Percentiles rank a stretch among this genome's conserved stretches.
Conservation (phyloP, 2,113 vertebrate species). For the Scomber japonicus region DNA sequence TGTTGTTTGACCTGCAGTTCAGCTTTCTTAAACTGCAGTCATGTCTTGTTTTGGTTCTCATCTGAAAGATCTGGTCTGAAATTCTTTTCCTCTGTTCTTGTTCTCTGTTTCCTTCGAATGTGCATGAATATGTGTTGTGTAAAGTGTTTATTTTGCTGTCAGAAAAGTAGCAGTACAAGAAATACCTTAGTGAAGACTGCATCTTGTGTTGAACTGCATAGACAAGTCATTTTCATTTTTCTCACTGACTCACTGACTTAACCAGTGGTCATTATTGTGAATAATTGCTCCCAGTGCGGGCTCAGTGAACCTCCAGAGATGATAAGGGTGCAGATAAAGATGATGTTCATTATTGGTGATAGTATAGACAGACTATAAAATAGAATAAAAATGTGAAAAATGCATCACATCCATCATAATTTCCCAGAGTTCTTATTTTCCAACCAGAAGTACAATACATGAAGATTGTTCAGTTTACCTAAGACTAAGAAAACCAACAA, state of each 20-base stretch:
- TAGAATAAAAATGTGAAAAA: neutral
- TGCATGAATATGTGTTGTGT: neutral
- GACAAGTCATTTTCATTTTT: neutral
- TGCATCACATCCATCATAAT: neutral
- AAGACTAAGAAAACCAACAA: too few relatives aligned
- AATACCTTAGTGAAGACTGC: neutral
- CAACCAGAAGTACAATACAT: too few relatives aligned
- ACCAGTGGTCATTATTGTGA: slow-evolving; percentile 5
- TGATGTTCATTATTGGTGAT: neutral
- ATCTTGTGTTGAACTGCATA: neutral
- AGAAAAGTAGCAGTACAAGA: neutral
- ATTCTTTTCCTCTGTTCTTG: neutral
- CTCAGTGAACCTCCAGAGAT: neutral
- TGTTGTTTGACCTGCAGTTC: slow-evolving; percentile 12
- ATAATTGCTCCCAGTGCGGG: neutral
- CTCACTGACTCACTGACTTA: slow-evolving; percentile 14
- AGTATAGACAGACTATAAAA: neutral
- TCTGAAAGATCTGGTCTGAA: neutral
- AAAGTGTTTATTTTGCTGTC: neutral
- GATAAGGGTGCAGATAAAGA: neutral
- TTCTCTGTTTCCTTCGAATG: neutral
- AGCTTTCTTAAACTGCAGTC: neutral
- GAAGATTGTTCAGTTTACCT: too few relatives aligned
- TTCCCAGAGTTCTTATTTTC: neutral
- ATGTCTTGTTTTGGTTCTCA: slow-evolving; percentile 19